Base-by-base conservation (phyloP, 2,797 vertebrate species). In the Peromyscus attwateri region DNA sequence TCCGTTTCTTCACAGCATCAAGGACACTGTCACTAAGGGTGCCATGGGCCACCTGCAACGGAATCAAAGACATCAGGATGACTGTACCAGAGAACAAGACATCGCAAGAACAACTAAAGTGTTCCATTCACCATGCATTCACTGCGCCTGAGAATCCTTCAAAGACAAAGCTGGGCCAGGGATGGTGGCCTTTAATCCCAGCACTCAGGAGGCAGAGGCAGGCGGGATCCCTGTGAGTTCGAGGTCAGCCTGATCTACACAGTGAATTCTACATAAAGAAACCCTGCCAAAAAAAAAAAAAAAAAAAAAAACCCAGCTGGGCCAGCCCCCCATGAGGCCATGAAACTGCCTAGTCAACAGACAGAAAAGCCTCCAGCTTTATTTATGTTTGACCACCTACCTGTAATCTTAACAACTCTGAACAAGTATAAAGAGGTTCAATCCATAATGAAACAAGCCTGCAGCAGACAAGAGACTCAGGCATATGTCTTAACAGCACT, bases 21-120 rank as follows among this genome's bases (percentile, higher is more conserved):
- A 99, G 98, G 43, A 98, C 98, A 0, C 98, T 96, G 16, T 98
- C 97, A 0, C 98, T 99, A 46, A 99, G 98, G 0, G 99, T 98
- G 0, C 99, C 99, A 1, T 98, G 98, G 73, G 98, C 98, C 64
- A 98, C 99, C 99, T 99, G 96, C 0, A 91, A 23, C 29, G 34
- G 25, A 23, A 91, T 52, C 11, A 52, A 43, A 6, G 52, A 40
- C 66, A 2, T 93, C 60, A 94, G 37, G 62, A 71, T 10, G n/a
- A 29, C 49, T 0, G 0, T 12, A 1, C 60, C 40, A 8, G n/a
- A 23, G 37, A n/a, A 73, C 11, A 13, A 2, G 6, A 8, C 34
- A 13, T 25, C 40, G 17, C 6, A 13, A 60, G 31, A 3, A 4
- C 13, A 27, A 76, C 31, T 64, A 23, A 21, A n/a, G 21, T 1